Conservation (phyloP, 2,797 vertebrate genomes). For the Melanotaenia boesemani region DNA sequence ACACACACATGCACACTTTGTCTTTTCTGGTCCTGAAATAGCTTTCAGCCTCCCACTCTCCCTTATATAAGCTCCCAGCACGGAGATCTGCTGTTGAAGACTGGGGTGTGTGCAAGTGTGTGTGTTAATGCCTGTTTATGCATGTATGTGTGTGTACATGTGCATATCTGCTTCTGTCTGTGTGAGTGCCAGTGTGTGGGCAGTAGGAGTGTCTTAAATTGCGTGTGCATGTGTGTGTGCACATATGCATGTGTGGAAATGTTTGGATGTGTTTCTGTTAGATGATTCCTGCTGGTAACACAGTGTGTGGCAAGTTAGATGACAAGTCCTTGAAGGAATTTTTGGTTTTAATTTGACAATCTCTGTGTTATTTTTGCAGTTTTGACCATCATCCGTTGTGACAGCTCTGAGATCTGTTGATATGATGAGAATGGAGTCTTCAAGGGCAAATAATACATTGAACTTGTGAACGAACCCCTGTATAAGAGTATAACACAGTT, state of each 20-base stretch:
- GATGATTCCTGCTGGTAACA: constrained; percentile 15
- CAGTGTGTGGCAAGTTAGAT: constrained; percentile 9
- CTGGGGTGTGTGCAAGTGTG: constrained; percentile 50
- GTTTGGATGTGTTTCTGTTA: constrained; percentile 18
- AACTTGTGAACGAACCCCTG: not conserved
- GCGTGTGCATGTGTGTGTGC: constrained; percentile 21
- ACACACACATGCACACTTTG: constrained; percentile 47
- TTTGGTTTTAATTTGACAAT: not conserved
- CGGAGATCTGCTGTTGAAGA: constrained; percentile 85
- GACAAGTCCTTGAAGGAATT: constrained; percentile 12
- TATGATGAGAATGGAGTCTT: not conserved
- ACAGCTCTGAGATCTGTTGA: not conserved
- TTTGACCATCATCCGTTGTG: not conserved
- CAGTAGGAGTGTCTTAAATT: constrained; percentile 67
- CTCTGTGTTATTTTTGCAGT: not conserved
- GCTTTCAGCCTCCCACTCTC: constrained; percentile 76
- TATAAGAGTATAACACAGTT: not conserved
- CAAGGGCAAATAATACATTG: too few relatives aligned
- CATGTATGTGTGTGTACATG: constrained; percentile 39
- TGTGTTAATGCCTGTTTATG: constrained; percentile 13
- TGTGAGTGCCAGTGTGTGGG: constrained; percentile 64
- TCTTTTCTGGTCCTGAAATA: constrained; percentile 77
- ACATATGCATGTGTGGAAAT: constrained; percentile 14
- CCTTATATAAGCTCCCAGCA: constrained; percentile 84
- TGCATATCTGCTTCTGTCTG: constrained; percentile 43